phyloP scores from a whole-genome alignment of 2,113 vertebrate species.

The Siphamia tubifer region DNA sequence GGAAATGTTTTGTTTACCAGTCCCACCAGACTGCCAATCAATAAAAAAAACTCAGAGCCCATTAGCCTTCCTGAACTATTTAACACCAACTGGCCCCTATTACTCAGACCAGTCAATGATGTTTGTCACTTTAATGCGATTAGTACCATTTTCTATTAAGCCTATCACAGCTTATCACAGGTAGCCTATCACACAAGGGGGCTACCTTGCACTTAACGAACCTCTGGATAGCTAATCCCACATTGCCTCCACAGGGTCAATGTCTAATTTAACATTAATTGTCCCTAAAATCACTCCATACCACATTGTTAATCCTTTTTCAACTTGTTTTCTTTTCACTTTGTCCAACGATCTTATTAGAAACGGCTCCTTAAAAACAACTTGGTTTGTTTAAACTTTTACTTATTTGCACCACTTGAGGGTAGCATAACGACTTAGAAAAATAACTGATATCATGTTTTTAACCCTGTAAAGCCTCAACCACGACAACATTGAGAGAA shows the following conservation, averaged over 20 bases:
- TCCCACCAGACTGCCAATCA: conserved; percentile 63
- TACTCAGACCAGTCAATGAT: conserved; percentile 66
- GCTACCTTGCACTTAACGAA: conserved; percentile 11
- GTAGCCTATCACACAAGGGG: conserved; percentile 12
- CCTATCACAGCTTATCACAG: conserved; percentile 36
- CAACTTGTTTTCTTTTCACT: neutral
- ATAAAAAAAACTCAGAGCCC: conserved; percentile 67
- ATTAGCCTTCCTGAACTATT: conserved; percentile 75
- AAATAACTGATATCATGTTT: too few species aligned
- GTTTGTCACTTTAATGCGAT: conserved; percentile 75
- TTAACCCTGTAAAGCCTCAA: too few species aligned
- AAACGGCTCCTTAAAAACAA: too few species aligned
- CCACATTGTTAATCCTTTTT: neutral
- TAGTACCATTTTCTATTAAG: conserved; percentile 62
- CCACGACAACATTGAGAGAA: too few species aligned
- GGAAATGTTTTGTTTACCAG: conserved; percentile 65
- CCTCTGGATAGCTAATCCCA: conserved; percentile 2
- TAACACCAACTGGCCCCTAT: conserved; percentile 65
- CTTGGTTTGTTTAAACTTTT: too few species aligned
- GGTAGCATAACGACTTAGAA: too few species aligned
- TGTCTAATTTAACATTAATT: conserved; percentile 30
- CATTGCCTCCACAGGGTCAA: neutral
- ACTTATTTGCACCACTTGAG: too few species aligned
- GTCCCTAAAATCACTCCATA: neutral
- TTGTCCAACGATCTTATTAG: neutral